Percentiles rank a stretch among this genome's conserved stretches.
These are phyloP conservation scores for Smutsia gigantea DNA, from an alignment of 2,797 vertebrate species.

Conservation along the genomic window DNA sequence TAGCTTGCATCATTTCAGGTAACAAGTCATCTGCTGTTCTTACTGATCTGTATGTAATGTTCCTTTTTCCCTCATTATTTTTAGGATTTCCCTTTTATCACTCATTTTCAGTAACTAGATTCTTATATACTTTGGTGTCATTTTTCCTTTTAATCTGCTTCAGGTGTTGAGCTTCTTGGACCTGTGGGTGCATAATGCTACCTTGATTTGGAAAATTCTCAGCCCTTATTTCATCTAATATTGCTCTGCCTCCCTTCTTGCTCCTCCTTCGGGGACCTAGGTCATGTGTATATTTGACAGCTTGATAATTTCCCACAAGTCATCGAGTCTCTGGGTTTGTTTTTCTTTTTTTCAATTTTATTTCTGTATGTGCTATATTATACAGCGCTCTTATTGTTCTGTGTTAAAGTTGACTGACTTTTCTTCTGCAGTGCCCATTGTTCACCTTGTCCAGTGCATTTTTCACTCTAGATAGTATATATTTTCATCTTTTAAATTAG, in stretches of 20 bases:
- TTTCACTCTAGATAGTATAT: background rate
- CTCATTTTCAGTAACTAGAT: background rate
- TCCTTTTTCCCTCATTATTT: background rate
- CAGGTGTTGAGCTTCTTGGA: background rate
- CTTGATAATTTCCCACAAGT: background rate
- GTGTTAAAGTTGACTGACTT: background rate
- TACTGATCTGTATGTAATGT: background rate
- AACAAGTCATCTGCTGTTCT: background rate
- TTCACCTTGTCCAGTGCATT: background rate
- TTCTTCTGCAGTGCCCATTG: background rate
- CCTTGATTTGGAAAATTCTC: background rate
- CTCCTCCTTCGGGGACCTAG: background rate
- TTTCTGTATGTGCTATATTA: background rate
- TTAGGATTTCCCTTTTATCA: background rate
- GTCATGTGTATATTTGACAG: background rate
- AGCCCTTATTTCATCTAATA: background rate
- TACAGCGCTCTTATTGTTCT: too few relatives aligned
- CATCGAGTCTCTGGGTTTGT: too few relatives aligned
- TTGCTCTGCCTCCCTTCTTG: background rate
- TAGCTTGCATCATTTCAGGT: background rate
- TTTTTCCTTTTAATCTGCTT: background rate
- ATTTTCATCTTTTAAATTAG: background rate
- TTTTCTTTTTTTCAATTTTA: background rate
- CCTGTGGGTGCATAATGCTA: background rate
- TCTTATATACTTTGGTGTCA: background rate